Conservation (phyloP, 2,113 vertebrate genomes). For the Delphinus delphis region DNA sequence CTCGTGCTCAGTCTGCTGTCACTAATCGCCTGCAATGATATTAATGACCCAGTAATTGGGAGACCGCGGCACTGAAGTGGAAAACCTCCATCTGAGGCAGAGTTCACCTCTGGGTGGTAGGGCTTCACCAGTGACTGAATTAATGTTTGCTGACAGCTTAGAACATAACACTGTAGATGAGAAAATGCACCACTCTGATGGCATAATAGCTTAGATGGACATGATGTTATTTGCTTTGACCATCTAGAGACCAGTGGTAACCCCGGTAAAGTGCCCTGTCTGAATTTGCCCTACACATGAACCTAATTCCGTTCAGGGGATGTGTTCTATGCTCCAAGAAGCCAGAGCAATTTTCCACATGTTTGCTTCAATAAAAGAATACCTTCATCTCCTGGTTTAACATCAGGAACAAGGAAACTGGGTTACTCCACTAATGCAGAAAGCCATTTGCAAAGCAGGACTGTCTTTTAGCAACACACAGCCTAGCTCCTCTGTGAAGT, state of each 20-base stretch:
- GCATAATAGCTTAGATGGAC: conserved; percentile 77
- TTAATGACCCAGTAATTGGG: conserved; percentile 88
- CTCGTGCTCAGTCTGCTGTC: conserved; percentile 79
- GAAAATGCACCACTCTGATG: conserved; percentile 79
- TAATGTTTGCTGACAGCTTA: conserved; percentile 88
- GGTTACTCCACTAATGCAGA: conserved; percentile 82
- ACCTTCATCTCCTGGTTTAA: conserved; percentile 81
- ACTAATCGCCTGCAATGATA: conserved; percentile 90
- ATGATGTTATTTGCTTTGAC: conserved; percentile 82
- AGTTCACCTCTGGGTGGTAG: conserved; percentile 86
- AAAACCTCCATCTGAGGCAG: conserved; percentile 83
- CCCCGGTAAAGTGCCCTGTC: conserved; percentile 77
- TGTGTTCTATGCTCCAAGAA: conserved; percentile 77
- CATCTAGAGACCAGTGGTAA: conserved; percentile 77
- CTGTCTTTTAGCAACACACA: conserved; percentile 77
- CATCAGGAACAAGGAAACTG: conserved; percentile 75
- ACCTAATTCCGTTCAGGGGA: conserved; percentile 78
- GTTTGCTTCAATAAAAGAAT: conserved; percentile 85
- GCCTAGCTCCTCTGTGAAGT: conserved; percentile 57
- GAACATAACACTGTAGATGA: conserved; percentile 81
- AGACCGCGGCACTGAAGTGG: conserved; percentile 84
- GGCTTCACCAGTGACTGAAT: conserved; percentile 83
- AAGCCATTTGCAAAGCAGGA: conserved; percentile 88
- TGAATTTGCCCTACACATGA: conserved; percentile 81
- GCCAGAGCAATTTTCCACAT: conserved; percentile 86